phyloP scores from a whole-genome alignment of 2,888 invertebrate species.

The Isotomurus palustris region DNA sequence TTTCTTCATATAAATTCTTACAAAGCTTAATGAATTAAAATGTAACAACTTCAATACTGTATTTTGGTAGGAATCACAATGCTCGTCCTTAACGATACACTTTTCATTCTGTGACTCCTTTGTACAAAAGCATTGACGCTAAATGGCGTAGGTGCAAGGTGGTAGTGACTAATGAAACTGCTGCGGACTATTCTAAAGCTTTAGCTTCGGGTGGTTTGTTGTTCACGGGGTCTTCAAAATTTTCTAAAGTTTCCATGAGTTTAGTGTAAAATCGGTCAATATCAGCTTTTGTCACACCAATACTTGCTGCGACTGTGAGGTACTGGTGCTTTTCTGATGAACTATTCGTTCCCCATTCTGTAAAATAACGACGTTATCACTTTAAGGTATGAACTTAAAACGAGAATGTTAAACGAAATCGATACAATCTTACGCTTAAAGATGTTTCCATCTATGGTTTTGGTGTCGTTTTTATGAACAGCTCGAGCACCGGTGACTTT shows the following conservation, averaged over 20 bases:
- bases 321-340: conserved; percentile 60
- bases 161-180: too few relatives aligned
- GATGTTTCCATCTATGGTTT: conserved; percentile 56
- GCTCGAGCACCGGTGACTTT: conserved; percentile 69
- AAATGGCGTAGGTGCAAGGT: too few relatives aligned
- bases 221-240: too few relatives aligned
- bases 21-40: too few relatives aligned
- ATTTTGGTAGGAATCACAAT: too few relatives aligned
- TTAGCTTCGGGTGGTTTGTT: too few relatives aligned
- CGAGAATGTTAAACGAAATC: not conserved
- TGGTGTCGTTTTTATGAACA: conserved; percentile 55
- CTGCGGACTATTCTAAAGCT: too few relatives aligned
- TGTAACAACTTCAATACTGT: too few relatives aligned
- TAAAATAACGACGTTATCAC: conserved; percentile 19
- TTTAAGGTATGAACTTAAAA: not conserved
- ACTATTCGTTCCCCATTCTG: conserved; percentile 70
- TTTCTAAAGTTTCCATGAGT: conserved; percentile 58
- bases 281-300: conserved; percentile 64
- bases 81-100: too few relatives aligned
- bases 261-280: conserved; percentile 65
- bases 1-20: too few relatives aligned
- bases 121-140: too few relatives aligned
- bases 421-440: conserved; percentile 55
- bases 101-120: too few relatives aligned
- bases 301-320: conserved; percentile 67